A percentile compares a stretch with the other conserved stretches of the same genome.
phyloP scores from a whole-genome alignment of 2,888 invertebrate species.

The Cloeon dipterum region DNA sequence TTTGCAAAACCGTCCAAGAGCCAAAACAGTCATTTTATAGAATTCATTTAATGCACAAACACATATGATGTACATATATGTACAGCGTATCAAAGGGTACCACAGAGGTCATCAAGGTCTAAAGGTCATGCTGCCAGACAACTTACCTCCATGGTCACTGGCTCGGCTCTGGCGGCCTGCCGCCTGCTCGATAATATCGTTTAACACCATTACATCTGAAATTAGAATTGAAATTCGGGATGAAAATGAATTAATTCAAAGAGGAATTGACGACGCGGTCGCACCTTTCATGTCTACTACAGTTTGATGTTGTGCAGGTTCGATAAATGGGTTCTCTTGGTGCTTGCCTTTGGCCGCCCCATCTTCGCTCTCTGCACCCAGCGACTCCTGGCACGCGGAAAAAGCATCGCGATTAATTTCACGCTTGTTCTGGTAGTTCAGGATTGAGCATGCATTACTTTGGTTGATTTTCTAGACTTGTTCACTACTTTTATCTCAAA shows the following conservation, averaged over 20 bases:
- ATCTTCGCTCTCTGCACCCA: conserved; percentile 42
- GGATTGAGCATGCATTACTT: too few species aligned
- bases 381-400: background rate
- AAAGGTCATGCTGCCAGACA: conserved; percentile 4
- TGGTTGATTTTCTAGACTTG: too few species aligned
- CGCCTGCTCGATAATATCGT: conserved; percentile 90
- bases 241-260: too few species aligned
- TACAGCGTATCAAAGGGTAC: background rate
- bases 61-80: background rate
- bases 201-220: conserved; percentile 94
- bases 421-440: too few species aligned
- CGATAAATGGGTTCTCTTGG: conserved; percentile 75
- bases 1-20: too few species aligned
- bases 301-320: conserved; percentile 63
- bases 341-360: conserved; percentile 56
- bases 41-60: too few species aligned
- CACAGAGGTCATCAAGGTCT: conserved; percentile 1
- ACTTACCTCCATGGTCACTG: conserved; percentile 71
- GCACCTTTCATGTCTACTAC: conserved; percentile 87
- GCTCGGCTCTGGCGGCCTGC: conserved; percentile 69
- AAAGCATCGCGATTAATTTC: too few species aligned
- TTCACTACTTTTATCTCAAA: too few species aligned
- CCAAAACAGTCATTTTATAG: too few species aligned
- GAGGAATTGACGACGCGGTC: too few species aligned
- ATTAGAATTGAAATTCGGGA: too few species aligned